phyloP scores from a whole-genome alignment of 2,797 vertebrate genomes.

The Micropoecilia bifurca region DNA sequence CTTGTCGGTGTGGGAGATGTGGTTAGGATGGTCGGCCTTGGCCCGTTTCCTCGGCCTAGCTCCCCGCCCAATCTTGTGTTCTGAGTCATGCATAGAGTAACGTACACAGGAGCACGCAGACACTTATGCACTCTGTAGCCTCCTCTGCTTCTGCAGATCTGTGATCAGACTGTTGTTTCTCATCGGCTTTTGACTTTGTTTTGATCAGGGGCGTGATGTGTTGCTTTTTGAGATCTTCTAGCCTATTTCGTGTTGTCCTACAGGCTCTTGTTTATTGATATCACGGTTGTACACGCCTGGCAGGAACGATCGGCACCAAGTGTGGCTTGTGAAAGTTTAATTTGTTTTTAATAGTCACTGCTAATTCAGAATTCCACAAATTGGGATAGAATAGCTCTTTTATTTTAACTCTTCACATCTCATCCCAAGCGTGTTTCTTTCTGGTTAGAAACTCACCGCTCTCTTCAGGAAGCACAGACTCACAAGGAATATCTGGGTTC shows the following conservation, averaged over 20 bases:
- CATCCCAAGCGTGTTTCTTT: not conserved
- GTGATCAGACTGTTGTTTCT: not conserved
- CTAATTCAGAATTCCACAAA: not conserved
- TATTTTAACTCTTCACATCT: not conserved
- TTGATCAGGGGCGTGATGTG: too few relatives aligned
- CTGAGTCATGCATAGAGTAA: constrained; percentile 40
- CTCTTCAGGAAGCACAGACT: constrained; percentile 7
- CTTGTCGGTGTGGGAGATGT: constrained; percentile 33
- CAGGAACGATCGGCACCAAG: not conserved
- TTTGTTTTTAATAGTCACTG: not conserved
- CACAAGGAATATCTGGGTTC: constrained; percentile 53
- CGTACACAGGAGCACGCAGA: constrained; percentile 27
- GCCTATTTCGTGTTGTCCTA: not conserved
- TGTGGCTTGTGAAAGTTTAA: not conserved
- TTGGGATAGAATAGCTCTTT: not conserved
- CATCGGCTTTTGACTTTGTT: not conserved
- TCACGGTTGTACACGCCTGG: not conserved
- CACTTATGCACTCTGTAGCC: constrained; percentile 12
- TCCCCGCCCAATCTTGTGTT: constrained; percentile 28
- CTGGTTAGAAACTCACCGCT: constrained; percentile 1
- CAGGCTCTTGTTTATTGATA: not conserved
- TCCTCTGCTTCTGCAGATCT: constrained; percentile 13
- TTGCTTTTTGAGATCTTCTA: not conserved
- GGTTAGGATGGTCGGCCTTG: constrained; percentile 40
- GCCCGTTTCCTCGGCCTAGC: constrained; percentile 27